Conservation (phyloP, 1,140 invertebrate genomes). For the Dendrolimus kikuchii region DNA sequence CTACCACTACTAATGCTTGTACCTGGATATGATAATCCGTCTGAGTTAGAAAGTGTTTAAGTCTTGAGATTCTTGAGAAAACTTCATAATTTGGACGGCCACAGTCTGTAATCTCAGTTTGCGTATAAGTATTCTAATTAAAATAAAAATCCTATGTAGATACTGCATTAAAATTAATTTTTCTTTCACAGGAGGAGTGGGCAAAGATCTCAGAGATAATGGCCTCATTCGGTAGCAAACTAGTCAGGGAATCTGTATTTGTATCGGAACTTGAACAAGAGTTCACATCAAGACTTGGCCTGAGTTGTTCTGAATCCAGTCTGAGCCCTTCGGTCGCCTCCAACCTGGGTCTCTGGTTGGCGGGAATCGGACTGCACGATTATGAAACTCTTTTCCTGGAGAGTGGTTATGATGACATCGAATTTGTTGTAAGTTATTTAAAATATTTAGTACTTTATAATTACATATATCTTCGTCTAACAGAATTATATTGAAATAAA, state of each 20-base stretch:
- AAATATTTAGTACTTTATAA: background rate
- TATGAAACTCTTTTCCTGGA: slow-evolving; percentile 88
- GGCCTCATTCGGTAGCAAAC: slow-evolving; percentile 89
- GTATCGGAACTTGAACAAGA: slow-evolving; percentile 87
- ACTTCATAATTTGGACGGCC: no score
- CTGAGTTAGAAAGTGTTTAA: no score
- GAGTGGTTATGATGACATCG: slow-evolving; percentile 93
- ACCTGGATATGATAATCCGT: no score
- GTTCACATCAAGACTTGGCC: slow-evolving; percentile 82
- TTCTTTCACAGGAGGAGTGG: slow-evolving; percentile 86
- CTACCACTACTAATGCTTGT: no score
- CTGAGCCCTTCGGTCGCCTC: slow-evolving; percentile 55
- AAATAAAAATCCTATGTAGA: no score
- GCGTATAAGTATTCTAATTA: no score
- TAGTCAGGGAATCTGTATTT: slow-evolving; percentile 86
- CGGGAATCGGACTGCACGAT: slow-evolving; percentile 82
- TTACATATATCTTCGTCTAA: slow-evolving; percentile 4
- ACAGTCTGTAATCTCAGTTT: no score
- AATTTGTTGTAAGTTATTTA: slow-evolving; percentile 88
- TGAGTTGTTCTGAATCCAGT: slow-evolving; percentile 69
- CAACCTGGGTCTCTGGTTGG: slow-evolving; percentile 85
- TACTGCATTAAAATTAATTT: background rate
- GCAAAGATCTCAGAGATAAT: slow-evolving; percentile 96
- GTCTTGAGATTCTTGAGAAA: no score
- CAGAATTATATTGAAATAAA: background rate